Evolutionary conservation across 2,797 vertebrate genomes (phyloP).

Genomic region (Muscicapa striata): DNA sequence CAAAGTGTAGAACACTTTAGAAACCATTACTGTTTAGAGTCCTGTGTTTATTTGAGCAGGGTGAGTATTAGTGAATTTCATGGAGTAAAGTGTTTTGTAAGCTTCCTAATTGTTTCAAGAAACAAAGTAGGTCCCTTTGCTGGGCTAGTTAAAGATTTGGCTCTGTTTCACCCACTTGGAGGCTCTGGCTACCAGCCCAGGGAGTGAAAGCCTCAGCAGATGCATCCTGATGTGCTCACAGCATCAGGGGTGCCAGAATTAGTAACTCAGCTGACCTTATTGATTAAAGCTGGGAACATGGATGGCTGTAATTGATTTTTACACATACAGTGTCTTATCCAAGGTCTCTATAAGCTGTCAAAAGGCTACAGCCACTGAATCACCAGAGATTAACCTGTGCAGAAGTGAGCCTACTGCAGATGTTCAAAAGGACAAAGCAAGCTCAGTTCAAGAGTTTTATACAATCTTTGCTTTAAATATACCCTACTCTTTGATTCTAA

Average conservation of each 20-base stretch:
- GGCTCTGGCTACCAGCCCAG: not conserved
- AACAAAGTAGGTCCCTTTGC: not conserved
- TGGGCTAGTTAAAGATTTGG: not conserved
- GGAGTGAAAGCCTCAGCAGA: not conserved
- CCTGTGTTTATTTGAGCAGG: not conserved
- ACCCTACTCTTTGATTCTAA: not conserved
- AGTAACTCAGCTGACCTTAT: not conserved
- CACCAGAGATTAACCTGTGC: not conserved
- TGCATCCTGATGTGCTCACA: not conserved
- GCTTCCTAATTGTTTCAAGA: not conserved
- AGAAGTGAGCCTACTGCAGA: not conserved
- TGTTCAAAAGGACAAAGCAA: not conserved
- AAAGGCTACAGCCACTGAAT: not conserved
- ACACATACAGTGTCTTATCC: not conserved
- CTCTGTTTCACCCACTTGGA: not conserved
- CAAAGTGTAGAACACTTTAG: not conserved
- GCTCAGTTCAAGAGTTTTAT: not conserved
- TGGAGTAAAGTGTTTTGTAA: not conserved
- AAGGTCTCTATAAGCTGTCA: not conserved
- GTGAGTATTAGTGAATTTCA: not conserved
- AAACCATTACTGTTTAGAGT: not conserved
- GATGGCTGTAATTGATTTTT: not conserved
- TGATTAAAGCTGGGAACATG: not conserved
- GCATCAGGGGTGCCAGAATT: not conserved
- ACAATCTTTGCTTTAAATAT: not conserved